Conservation (phyloP, 1,140 invertebrate species). For the Condylostylus longicornis region DNA sequence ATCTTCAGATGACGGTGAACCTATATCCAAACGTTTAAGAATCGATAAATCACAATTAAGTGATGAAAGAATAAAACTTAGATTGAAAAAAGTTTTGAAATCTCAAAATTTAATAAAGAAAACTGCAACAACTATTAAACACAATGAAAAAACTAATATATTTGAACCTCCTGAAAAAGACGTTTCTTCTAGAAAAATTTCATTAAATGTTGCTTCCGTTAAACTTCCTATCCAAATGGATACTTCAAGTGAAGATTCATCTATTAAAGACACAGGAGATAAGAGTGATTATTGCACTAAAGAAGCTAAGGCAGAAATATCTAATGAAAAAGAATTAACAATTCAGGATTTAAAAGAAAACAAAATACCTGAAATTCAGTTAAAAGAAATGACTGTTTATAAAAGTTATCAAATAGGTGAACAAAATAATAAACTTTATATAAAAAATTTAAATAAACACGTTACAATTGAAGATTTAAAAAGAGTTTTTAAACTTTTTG, state of each 20-base stretch:
- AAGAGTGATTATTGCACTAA: neutral
- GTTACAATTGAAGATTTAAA: conserved; percentile 60
- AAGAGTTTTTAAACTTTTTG: conserved; percentile 61
- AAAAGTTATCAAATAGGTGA: conserved; percentile 74
- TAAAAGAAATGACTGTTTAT: conserved; percentile 63
- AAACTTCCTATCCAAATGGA: conserved; percentile 2
- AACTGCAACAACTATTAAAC: neutral
- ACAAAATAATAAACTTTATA: conserved; percentile 69
- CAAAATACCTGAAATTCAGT: conserved; percentile 55
- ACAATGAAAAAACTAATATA: neutral
- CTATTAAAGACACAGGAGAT: too few species aligned
- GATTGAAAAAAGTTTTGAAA: too few species aligned
- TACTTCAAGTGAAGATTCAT: too few species aligned
- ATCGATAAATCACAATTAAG: neutral
- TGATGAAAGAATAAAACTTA: conserved; percentile 7
- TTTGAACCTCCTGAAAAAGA: neutral
- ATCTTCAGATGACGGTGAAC: conserved; percentile 4
- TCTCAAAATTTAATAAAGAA: too few species aligned
- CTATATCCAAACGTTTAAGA: conserved; percentile 3
- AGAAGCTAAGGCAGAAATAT: neutral
- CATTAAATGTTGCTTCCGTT: conserved; percentile 2
- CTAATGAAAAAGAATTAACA: neutral
- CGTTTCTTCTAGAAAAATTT: neutral
- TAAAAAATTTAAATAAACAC: conserved; percentile 82
- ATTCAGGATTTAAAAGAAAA: conserved; percentile 44